Evolutionary conservation across 2,113 vertebrate species (phyloP).

Genomic region (human): DNA sequence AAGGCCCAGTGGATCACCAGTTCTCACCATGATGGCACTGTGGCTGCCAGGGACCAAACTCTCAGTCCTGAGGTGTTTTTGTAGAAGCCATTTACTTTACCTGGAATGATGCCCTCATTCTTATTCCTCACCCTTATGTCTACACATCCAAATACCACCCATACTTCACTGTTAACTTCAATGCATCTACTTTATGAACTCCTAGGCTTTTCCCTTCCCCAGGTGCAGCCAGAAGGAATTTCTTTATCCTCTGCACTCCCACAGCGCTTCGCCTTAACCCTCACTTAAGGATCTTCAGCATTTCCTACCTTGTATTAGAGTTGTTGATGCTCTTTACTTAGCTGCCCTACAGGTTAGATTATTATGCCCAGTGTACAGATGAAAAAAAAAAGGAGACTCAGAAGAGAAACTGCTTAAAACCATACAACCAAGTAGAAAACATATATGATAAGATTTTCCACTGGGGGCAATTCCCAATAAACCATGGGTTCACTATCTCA

Average conservation of each 20-base stretch:
- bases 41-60: conserved; percentile 48
- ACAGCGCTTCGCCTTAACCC: not conserved
- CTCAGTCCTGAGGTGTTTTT: too few species aligned
- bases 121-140: not conserved
- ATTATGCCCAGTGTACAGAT: not conserved
- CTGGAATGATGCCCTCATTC: not conserved
- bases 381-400: not conserved
- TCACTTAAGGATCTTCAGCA: not conserved
- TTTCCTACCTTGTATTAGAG: not conserved
- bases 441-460: not conserved
- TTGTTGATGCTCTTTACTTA: not conserved
- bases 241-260: not conserved
- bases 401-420: not conserved
- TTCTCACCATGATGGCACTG: not conserved
- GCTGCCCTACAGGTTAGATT: not conserved
- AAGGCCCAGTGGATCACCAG: not conserved
- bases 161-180: not conserved
- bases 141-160: not conserved
- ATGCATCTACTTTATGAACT: not conserved
- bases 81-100: not conserved
- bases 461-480: not conserved
- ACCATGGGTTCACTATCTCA: not conserved
- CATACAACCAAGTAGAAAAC: not conserved
- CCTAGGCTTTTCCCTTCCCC: too few species aligned
- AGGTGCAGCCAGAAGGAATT: not conserved